Conservation (phyloP, 2,113 vertebrate species). For the Neoarius graeffei region DNA sequence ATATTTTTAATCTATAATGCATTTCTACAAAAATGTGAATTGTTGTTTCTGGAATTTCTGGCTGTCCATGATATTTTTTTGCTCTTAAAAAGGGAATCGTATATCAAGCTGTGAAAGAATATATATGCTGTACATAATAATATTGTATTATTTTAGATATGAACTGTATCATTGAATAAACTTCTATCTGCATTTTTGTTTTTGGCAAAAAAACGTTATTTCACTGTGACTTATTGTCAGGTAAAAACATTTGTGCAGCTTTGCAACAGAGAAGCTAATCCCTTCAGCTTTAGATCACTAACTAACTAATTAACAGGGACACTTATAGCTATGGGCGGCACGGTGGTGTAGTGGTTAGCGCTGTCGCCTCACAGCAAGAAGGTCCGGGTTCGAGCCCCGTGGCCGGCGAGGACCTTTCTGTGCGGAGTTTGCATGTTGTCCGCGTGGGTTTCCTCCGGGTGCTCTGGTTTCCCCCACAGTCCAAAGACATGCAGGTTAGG, state of each 20-base stretch:
- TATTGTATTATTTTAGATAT: constrained; percentile 80
- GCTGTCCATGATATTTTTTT: constrained; percentile 72
- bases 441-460: too few relatives aligned
- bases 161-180: constrained; percentile 84
- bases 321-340: not conserved
- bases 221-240: constrained; percentile 16
- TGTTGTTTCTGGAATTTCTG: constrained; percentile 74
- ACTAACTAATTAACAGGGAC: not conserved
- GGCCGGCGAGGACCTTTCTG: too few relatives aligned
- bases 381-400: too few relatives aligned
- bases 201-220: constrained; percentile 47
- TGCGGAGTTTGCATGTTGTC: too few relatives aligned
- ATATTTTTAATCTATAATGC: constrained; percentile 74
- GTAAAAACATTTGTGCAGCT: not conserved
- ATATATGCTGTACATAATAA: constrained; percentile 85
- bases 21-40: constrained; percentile 85
- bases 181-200: constrained; percentile 64
- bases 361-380: too few relatives aligned
- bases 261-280: not conserved
- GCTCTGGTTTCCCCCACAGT: too few relatives aligned
- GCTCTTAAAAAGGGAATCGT: constrained; percentile 88
- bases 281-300: not conserved
- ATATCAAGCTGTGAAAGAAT: constrained; percentile 90
- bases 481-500: too few relatives aligned
- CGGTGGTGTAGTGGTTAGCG: too few relatives aligned